Conservation (phyloP, 37 sponge, comb jelly and placozoan species). For the Spongilla lacustris region DNA sequence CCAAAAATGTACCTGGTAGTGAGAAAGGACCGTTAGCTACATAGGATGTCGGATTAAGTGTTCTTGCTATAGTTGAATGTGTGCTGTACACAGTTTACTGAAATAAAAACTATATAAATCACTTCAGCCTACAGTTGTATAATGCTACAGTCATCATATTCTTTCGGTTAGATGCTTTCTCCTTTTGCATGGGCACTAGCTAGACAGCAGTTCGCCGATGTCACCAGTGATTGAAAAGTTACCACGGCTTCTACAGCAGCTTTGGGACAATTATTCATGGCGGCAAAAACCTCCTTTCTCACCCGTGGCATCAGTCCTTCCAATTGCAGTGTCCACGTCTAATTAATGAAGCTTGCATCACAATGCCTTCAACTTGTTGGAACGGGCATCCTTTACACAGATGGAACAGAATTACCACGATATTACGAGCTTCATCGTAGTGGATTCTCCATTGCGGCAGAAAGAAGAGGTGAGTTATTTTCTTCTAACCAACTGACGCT, state of each 20-base stretch:
- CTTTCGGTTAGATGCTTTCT: too few relatives aligned
- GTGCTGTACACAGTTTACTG: too few relatives aligned
- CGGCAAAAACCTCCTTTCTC: neutral
- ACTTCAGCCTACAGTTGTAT: too few relatives aligned
- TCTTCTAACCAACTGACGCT: neutral
- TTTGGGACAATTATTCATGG: neutral
- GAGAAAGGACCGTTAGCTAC: too few relatives aligned
- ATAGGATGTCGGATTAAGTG: too few relatives aligned
- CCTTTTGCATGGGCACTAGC: too few relatives aligned
- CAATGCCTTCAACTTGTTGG: constrained; percentile 5
- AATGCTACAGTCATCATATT: too few relatives aligned
- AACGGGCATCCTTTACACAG: constrained; percentile 15
- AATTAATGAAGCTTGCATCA: constrained; percentile 17
- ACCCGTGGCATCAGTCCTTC: constrained; percentile 23
- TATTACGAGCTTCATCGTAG: constrained; percentile 10
- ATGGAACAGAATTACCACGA: constrained; percentile 15
- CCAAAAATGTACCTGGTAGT: too few relatives aligned
- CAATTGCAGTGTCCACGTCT: constrained; percentile 13
- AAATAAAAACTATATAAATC: too few relatives aligned
- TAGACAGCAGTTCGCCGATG: too few relatives aligned
- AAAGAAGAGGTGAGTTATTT: neutral
- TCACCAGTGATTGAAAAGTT: neutral
- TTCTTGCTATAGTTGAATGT: too few relatives aligned
- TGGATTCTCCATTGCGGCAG: neutral
- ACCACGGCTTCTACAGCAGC: constrained; percentile 23